phyloP scores from a whole-genome alignment of 2,113 vertebrate genomes.

The Emydura subglobosa region DNA sequence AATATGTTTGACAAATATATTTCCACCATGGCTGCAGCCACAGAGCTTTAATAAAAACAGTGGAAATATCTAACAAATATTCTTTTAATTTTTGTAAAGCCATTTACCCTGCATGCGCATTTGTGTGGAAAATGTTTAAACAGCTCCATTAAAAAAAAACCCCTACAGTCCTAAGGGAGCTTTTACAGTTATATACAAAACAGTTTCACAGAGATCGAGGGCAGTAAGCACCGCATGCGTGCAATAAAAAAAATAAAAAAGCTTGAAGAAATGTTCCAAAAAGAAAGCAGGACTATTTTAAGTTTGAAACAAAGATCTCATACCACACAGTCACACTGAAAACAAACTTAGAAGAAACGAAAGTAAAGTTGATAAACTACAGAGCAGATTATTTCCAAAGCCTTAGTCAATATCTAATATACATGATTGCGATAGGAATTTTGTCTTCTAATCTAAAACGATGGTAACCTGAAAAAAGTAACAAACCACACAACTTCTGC shows the following conservation, averaged over 20 bases:
- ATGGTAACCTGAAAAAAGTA: neutral
- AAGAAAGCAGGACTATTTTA: slow-evolving; percentile 40
- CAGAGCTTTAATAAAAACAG: neutral
- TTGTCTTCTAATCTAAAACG: slow-evolving; percentile 13
- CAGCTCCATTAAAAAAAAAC: slow-evolving; percentile 52
- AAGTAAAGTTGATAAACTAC: slow-evolving; percentile 21
- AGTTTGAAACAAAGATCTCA: slow-evolving; percentile 6
- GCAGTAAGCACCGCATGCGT: slow-evolving; percentile 66
- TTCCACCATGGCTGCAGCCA: slow-evolving; percentile 11
- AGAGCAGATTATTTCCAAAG: slow-evolving; percentile 7
- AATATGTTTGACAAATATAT: slow-evolving; percentile 14
- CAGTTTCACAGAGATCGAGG: slow-evolving; percentile 65
- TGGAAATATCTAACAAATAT: slow-evolving; percentile 32
- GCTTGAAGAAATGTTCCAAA: slow-evolving; percentile 61
- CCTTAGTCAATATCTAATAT: slow-evolving; percentile 21
- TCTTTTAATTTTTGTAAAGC: slow-evolving; percentile 11
- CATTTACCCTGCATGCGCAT: slow-evolving; percentile 43
- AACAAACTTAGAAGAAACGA: slow-evolving; percentile 39
- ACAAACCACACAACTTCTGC: neutral
- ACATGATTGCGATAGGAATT: neutral
- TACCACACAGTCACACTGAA: neutral
- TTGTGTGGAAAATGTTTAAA: slow-evolving; percentile 74
- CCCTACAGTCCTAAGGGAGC: slow-evolving; percentile 63
- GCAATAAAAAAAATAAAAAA: neutral
- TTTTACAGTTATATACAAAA: slow-evolving; percentile 58